Percentiles rank a stretch among this genome's conserved stretches.
Conservation (phyloP, 2,113 vertebrate species). For the Tachuris rubrigastra region DNA sequence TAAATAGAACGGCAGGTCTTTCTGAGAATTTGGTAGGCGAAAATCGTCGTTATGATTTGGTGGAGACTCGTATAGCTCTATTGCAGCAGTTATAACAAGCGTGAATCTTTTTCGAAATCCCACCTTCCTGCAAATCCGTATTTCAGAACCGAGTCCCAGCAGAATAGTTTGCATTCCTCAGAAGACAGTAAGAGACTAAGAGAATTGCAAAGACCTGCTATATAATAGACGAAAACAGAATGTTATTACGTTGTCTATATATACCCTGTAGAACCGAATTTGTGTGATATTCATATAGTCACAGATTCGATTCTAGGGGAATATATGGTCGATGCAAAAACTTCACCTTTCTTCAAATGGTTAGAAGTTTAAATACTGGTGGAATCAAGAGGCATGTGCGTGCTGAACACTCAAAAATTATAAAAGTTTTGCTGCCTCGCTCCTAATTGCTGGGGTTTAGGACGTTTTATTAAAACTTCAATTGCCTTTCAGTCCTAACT, state of each 20-base stretch:
- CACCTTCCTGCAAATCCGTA: conserved; percentile 21
- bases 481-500: conserved; percentile 3
- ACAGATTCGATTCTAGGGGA: conserved; percentile 99
- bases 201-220: conserved; percentile 50
- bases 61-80: background rate
- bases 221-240: conserved; percentile 67
- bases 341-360: conserved; percentile 82
- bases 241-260: conserved; percentile 89
- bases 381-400: conserved; percentile 49
- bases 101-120: conserved; percentile 38
- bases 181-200: conserved; percentile 54
- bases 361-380: conserved; percentile 57
- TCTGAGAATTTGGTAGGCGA: conserved; percentile 8
- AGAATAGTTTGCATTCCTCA: conserved; percentile 60
- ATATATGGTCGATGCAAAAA: conserved; percentile 99
- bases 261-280: conserved; percentile 92
- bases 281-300: conserved; percentile 89
- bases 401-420: conserved; percentile 38
- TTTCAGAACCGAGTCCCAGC: conserved; percentile 27
- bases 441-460: conserved; percentile 42
- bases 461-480: conserved; percentile 22
- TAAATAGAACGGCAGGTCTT: conserved; percentile 39
- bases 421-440: conserved; percentile 38
- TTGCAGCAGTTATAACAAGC: background rate
- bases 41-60: conserved; percentile 46